Conservation (phyloP, 2,888 invertebrate genomes). For the Entomobrya multifasciata region DNA sequence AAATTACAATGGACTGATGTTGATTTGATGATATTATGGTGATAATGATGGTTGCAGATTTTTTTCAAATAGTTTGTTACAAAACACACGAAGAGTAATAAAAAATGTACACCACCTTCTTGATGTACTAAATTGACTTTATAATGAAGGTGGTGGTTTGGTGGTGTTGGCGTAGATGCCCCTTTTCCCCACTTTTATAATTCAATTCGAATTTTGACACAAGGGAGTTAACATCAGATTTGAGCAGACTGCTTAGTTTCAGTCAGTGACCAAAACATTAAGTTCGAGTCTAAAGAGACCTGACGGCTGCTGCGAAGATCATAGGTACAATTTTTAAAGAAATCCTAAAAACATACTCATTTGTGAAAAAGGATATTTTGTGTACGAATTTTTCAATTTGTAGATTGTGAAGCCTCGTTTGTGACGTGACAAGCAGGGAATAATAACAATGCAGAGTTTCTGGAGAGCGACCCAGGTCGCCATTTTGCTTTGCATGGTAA, state of each 20-base stretch:
- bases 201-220: conserved; percentile 14
- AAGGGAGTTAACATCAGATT: neutral
- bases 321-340: too few relatives aligned
- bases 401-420: neutral
- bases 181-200: conserved; percentile 35
- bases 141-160: conserved; percentile 6
- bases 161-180: conserved; percentile 33
- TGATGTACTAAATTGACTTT: neutral
- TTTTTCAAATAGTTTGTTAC: conserved; percentile 20
- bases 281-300: too few relatives aligned
- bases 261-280: too few relatives aligned
- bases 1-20: neutral
- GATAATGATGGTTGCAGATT: conserved; percentile 37
- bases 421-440: too few relatives aligned
- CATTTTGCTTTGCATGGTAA: neutral
- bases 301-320: too few relatives aligned
- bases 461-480: neutral
- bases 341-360: too few relatives aligned
- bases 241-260: too few relatives aligned
- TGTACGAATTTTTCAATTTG: neutral
- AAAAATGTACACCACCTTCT: neutral
- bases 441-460: neutral
- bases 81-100: neutral
- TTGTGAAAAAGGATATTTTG: neutral
- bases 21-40: conserved; percentile 32